Evolutionary conservation across 2,113 vertebrate species (phyloP), one percentile per base, ranked within the genome.

Genomic region (Sebastes fasciatus): DNA sequence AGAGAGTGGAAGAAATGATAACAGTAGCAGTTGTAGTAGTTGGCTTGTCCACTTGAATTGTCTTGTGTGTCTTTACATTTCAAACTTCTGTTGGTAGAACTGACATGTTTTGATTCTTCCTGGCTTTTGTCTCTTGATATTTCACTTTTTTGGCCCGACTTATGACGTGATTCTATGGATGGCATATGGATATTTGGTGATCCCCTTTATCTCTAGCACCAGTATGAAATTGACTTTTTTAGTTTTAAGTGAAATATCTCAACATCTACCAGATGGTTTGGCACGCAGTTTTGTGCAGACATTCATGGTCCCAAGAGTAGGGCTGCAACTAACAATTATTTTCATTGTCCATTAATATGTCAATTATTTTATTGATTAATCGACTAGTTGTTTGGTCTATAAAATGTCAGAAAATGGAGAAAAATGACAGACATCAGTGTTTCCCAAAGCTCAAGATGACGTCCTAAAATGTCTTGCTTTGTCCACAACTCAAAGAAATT

Each of bases 41-140:
- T 80, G 79, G 55, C 54, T 85, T 4, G 64, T 69, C 55, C 43
- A 51, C 77, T 77, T 82, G 48, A 84, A 68, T 65, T 79, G 51
- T 68, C 77, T 77, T 43, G 34, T 75, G 63, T 62, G 46, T 73
- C 45, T 40, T 77, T 79, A 63, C 57, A 48, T 73, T 63, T 77
- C 9, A 26, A 12, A 45, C 7, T 34, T 43, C 14, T 80, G 13
- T 40, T 40, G 51, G 1, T 17, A 0, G 13, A 72, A 16, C 54
- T 40, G 54, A 62, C 6, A 1, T 23, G 5, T 45, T 21, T 62
- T 49, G 26, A n/a, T 43, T 34, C 19, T 63, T 26, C 9, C 5
- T 46, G 43, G 23, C 9, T 71, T 79, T 73, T 77, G 40, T 66
- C n/a, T 43, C 34, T 65, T n/a, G 21, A 63, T 21, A 58, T 70